phyloP scores from a whole-genome alignment of 1,140 invertebrate genomes.

The Sipha flava region DNA sequence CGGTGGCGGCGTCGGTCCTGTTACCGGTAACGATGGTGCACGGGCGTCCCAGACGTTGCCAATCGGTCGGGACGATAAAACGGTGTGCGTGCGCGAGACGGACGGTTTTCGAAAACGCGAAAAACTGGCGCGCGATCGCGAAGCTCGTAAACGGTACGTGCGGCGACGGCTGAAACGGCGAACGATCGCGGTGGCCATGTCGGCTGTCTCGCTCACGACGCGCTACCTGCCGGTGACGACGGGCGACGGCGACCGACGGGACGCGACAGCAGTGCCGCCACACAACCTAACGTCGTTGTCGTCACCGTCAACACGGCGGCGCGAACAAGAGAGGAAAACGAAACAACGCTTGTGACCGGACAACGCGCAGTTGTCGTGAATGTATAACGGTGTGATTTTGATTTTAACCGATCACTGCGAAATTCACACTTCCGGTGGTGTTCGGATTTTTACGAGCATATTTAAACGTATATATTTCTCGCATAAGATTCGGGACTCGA shows the following conservation, averaged over 20 bases:
- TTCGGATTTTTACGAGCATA: too few relatives aligned
- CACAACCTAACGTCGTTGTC: background rate
- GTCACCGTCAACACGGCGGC: too few relatives aligned
- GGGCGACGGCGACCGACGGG: background rate
- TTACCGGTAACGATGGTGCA: too few relatives aligned
- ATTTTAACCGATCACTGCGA: too few relatives aligned
- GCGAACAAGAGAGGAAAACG: too few relatives aligned
- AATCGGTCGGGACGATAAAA: background rate
- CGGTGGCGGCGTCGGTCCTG: background rate
- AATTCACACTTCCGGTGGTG: too few relatives aligned
- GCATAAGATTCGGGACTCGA: too few relatives aligned
- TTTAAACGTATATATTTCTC: too few relatives aligned
- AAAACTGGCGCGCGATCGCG: background rate
- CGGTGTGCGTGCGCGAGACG: background rate
- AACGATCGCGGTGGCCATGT: background rate
- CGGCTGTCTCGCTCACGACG: conserved; percentile 20
- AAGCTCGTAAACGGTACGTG: background rate
- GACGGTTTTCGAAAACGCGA: background rate
- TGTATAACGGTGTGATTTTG: too few relatives aligned
- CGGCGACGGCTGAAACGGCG: background rate
- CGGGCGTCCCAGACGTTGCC: too few relatives aligned
- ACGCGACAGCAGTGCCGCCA: background rate
- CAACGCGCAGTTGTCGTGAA: too few relatives aligned
- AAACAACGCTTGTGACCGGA: too few relatives aligned
- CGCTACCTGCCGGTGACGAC: conserved; percentile 22